A percentile compares a stretch with the other conserved stretches of the same genome.
Evolutionary conservation across 2,797 vertebrate genomes (phyloP).

Genomic region (Poecilia picta): DNA sequence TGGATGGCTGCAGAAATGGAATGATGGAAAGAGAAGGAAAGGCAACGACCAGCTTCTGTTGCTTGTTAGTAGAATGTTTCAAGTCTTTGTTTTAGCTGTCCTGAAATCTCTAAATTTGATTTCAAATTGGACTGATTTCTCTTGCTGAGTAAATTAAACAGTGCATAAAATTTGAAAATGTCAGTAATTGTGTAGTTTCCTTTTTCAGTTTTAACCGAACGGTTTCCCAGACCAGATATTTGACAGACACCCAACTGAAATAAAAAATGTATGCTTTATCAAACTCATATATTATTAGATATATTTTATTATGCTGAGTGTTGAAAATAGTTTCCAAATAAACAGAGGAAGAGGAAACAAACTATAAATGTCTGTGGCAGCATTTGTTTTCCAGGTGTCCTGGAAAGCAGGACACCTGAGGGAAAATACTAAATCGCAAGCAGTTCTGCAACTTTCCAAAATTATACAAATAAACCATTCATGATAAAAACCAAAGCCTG

Average conservation of each 20-base stretch:
- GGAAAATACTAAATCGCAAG: not conserved
- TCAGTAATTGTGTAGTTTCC: not conserved
- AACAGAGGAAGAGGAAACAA: not conserved
- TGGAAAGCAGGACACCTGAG: not conserved
- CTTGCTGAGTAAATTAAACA: not conserved
- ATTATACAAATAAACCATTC: not conserved
- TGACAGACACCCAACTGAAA: not conserved
- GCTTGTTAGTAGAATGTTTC: constrained; percentile 5
- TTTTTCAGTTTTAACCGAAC: not conserved
- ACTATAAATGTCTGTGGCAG: not conserved
- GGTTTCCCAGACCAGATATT: not conserved
- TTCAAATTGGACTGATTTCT: not conserved
- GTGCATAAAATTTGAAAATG: not conserved
- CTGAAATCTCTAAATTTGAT: not conserved
- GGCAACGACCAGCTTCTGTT: constrained; percentile 18
- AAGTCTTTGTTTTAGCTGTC: constrained; percentile 5
- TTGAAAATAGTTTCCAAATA: not conserved
- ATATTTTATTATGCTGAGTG: not conserved
- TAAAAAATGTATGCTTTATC: not conserved
- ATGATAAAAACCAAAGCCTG: not conserved
- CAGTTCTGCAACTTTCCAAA: not conserved
- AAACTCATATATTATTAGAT: not conserved
- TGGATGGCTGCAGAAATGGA: constrained; percentile 54
- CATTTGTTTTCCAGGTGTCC: not conserved
- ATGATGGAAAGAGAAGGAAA: constrained; percentile 25